Conservation (phyloP, 2,888 invertebrate genomes). For the Stenotaenia linearis region DNA sequence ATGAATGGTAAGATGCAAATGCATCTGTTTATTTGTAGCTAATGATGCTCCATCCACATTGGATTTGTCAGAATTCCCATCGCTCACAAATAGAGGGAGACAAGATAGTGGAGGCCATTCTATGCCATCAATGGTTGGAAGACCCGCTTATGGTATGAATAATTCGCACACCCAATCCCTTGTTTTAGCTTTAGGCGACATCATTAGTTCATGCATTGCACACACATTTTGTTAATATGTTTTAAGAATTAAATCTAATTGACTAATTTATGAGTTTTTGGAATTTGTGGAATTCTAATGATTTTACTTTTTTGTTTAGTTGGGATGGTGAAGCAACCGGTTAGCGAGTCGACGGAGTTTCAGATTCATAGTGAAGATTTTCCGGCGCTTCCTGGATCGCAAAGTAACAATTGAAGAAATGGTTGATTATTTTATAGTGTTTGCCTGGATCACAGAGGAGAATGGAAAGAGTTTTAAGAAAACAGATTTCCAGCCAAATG, state of each 20-base stretch:
- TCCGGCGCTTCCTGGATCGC: constrained; percentile 88
- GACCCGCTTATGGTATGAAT: constrained; percentile 79
- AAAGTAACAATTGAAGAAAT: too few species aligned
- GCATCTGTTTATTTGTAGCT: constrained; percentile 29
- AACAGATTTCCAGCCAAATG: too few species aligned
- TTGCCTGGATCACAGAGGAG: too few species aligned
- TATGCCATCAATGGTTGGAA: constrained; percentile 65
- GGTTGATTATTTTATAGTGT: too few species aligned
- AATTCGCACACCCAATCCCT: too few species aligned
- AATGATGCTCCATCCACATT: constrained; percentile 63
- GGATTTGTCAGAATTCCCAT: constrained; percentile 88
- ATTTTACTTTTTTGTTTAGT: constrained; percentile 57
- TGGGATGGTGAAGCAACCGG: constrained; percentile 92
- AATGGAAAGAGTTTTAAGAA: too few species aligned
- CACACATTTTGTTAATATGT: background rate
- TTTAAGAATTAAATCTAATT: background rate
- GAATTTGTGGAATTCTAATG: background rate
- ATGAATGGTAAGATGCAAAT: background rate
- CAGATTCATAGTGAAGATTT: constrained; percentile 99
- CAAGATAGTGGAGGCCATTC: constrained; percentile 50
- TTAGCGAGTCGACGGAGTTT: constrained; percentile 85
- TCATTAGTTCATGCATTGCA: background rate
- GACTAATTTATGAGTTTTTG: background rate
- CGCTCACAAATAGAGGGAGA: constrained; percentile 75
- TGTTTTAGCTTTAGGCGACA: background rate